These are phyloP conservation scores for Gadopsis marmoratus DNA, from an alignment of 2,797 vertebrate species.

Conservation along the genomic window DNA sequence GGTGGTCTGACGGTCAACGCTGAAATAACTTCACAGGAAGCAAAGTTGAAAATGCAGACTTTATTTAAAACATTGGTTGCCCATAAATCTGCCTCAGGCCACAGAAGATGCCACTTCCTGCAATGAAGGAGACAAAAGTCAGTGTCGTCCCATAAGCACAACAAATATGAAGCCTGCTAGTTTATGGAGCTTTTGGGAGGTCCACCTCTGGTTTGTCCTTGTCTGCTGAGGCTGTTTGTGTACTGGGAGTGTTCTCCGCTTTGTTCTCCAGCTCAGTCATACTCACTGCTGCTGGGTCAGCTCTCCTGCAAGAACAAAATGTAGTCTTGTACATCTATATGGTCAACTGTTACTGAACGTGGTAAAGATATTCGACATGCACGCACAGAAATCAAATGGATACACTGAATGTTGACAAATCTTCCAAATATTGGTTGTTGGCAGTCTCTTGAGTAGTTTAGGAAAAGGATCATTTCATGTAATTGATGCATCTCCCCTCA, in stretches of 20 bases:
- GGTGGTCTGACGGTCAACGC: neutral
- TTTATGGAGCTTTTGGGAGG: neutral
- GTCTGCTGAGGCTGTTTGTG: slow-evolving; percentile 30
- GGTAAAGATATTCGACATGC: neutral
- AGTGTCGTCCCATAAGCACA: slow-evolving; percentile 12
- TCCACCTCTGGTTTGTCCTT: slow-evolving; percentile 71
- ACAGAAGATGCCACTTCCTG: slow-evolving; percentile 70
- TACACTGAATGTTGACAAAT: neutral
- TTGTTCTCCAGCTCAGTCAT: slow-evolving; percentile 75
- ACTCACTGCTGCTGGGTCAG: slow-evolving; percentile 16
- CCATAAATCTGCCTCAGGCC: slow-evolving; percentile 44
- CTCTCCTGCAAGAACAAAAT: slow-evolving; percentile 51
- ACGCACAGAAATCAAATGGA: neutral
- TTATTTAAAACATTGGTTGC: slow-evolving; percentile 72
- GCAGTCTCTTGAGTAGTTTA: neutral
- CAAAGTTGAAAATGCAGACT: slow-evolving; percentile 58
- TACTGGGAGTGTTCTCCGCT: slow-evolving; percentile 16
- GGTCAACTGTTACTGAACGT: neutral
- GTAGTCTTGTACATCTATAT: neutral
- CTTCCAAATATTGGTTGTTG: neutral
- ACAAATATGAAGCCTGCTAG: neutral
- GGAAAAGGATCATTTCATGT: neutral
- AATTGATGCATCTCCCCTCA: too few relatives aligned
- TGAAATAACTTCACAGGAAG: slow-evolving; percentile 48
- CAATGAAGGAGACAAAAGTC: slow-evolving; percentile 10